These are phyloP conservation scores for Gortyna flavago DNA, from an alignment of 2,888 invertebrate genomes.

Conservation along the genomic window DNA sequence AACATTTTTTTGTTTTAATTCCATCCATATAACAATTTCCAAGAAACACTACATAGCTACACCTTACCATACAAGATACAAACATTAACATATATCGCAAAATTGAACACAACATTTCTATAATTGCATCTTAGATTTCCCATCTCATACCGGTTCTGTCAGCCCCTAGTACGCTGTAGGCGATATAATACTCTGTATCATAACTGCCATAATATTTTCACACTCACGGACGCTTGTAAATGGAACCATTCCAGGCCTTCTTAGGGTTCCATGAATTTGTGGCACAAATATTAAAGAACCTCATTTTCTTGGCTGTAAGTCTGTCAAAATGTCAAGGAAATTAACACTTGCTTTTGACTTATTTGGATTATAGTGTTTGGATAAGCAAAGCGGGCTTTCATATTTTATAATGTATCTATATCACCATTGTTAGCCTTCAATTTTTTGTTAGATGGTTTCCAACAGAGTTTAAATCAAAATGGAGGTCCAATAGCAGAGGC, in stretches of 20 bases:
- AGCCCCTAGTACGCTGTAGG: constrained; percentile 27
- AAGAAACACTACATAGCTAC: background rate
- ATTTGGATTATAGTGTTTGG: constrained; percentile 19
- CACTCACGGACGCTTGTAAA: constrained; percentile 66
- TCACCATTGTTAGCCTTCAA: background rate
- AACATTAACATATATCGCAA: constrained; percentile 20
- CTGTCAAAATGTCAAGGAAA: constrained; percentile 23
- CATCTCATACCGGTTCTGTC: constrained; percentile 51
- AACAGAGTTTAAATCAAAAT: background rate
- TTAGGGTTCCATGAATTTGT: constrained; percentile 19
- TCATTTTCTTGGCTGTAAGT: constrained; percentile 16
- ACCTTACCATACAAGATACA: background rate
- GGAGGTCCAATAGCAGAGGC: too few species aligned
- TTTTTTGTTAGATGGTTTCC: background rate
- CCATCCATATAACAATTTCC: background rate
- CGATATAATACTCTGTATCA: constrained; percentile 62
- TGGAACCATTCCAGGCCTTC: constrained; percentile 34
- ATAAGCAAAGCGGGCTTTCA: constrained; percentile 4
- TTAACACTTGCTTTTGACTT: constrained; percentile 1
- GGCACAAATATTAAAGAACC: constrained; percentile 8
- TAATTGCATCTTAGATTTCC: constrained; percentile 58
- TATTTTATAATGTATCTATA: constrained; percentile 11
- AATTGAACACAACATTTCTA: constrained; percentile 50
- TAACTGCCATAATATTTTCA: constrained; percentile 82
- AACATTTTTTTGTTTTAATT: background rate